These are phyloP conservation scores for Ectemnius cavifrons DNA, from an alignment of 2,888 invertebrate genomes.

Conservation along the genomic window DNA sequence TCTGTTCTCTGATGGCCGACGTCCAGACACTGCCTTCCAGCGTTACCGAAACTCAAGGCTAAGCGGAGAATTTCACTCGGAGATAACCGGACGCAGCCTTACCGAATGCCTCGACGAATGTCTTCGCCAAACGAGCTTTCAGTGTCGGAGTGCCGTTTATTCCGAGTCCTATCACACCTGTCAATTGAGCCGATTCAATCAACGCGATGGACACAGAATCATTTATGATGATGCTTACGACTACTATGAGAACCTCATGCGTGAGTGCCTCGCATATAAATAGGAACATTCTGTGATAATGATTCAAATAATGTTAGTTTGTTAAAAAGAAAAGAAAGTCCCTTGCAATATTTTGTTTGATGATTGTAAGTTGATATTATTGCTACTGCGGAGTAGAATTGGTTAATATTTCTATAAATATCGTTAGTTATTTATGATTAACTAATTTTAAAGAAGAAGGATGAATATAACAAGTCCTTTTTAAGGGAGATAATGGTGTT, in stretches of 20 bases:
- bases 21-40: slow-evolving; percentile 94
- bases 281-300: background rate
- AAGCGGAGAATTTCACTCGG: slow-evolving; percentile 93
- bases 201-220: slow-evolving; percentile 91
- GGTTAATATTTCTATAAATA: no score
- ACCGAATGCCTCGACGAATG: slow-evolving; percentile 95
- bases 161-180: slow-evolving; percentile 92
- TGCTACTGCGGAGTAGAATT: no score
- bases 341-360: no score
- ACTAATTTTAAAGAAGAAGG: no score
- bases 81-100: slow-evolving; percentile 91
- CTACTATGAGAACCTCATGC: slow-evolving; percentile 95
- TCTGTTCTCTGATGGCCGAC: slow-evolving; percentile 88
- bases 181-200: slow-evolving; percentile 90
- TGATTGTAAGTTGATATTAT: no score
- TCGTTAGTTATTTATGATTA: no score
- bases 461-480: background rate
- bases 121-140: slow-evolving; percentile 91
- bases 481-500: no score
- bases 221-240: slow-evolving; percentile 95
- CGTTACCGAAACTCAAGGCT: slow-evolving; percentile 91
- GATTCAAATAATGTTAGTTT: no score
- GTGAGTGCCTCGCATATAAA: slow-evolving; percentile 80
- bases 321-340: no score
- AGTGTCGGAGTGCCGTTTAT: slow-evolving; percentile 93